phyloP scores from a whole-genome alignment of 2,797 vertebrate genomes.

The Lagocephalus sceleratus region DNA sequence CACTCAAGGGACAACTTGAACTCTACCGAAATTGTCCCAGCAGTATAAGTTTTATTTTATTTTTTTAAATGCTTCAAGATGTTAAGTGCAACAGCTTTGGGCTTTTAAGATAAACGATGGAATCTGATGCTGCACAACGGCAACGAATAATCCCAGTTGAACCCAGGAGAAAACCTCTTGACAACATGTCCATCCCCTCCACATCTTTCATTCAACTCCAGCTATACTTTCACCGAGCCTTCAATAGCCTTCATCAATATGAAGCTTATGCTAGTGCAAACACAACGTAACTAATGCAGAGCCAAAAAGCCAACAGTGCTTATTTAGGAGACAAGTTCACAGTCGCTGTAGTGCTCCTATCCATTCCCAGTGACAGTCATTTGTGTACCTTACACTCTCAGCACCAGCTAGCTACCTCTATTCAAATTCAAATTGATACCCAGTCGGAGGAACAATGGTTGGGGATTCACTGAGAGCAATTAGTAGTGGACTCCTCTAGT shows the following conservation, averaged over 20 bases:
- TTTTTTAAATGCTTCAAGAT: background rate
- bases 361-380: conserved; percentile 74
- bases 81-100: conserved; percentile 1
- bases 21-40: conserved; percentile 15
- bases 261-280: conserved; percentile 60
- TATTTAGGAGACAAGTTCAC: conserved; percentile 62
- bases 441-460: conserved; percentile 58
- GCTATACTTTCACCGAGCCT: conserved; percentile 51
- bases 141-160: background rate
- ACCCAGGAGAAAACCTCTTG: conserved; percentile 40
- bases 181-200: conserved; percentile 44
- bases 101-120: background rate
- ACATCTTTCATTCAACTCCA: conserved; percentile 46
- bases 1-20: conserved; percentile 33
- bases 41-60: conserved; percentile 13
- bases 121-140: conserved; percentile 11
- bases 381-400: conserved; percentile 79
- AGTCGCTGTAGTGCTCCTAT: conserved; percentile 59
- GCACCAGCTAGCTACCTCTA: conserved; percentile 68
- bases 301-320: conserved; percentile 70
- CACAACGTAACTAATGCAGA: conserved; percentile 62
- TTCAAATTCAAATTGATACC: conserved; percentile 79
- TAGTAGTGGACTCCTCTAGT: conserved; percentile 74
- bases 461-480: conserved; percentile 69
- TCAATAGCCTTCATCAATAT: conserved; percentile 57